phyloP scores from a whole-genome alignment of 2,113 vertebrate species.

The Phainopepla nitens region DNA sequence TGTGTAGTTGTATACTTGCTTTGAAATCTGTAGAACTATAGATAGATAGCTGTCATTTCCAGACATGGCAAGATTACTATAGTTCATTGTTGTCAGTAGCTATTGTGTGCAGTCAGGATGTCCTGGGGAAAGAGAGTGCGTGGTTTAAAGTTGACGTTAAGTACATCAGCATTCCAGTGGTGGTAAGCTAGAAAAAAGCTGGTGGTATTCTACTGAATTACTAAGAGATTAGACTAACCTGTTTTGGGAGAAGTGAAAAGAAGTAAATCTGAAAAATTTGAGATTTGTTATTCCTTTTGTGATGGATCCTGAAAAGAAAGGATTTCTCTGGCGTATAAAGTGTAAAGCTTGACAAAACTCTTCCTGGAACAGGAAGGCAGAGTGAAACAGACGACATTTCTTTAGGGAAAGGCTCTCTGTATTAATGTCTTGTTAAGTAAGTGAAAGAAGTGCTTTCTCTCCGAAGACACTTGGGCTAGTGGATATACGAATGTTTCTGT shows the following conservation, averaged over 20 bases:
- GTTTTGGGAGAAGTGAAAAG: not conserved
- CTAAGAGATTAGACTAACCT: not conserved
- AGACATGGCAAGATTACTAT: constrained; percentile 78
- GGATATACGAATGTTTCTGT: not conserved
- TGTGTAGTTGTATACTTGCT: constrained; percentile 42
- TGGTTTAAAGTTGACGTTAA: constrained; percentile 61
- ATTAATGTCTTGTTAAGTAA: not conserved
- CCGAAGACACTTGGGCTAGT: not conserved
- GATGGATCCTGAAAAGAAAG: constrained; percentile 21
- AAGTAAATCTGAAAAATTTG: not conserved
- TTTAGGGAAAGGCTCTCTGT: not conserved
- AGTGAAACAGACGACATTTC: not conserved
- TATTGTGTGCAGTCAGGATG: constrained; percentile 96
- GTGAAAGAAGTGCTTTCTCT: not conserved
- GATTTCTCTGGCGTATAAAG: not conserved
- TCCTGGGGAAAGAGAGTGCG: constrained; percentile 85
- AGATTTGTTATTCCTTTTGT: not conserved
- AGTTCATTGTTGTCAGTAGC: constrained; percentile 79
- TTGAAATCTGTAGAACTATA: constrained; percentile 68
- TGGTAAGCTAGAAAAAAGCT: constrained; percentile 45
- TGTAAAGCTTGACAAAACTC: constrained; percentile 34
- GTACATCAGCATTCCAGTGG: constrained; percentile 61
- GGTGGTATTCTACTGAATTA: not conserved
- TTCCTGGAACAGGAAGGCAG: constrained; percentile 55
- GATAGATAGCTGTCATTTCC: constrained; percentile 77